phyloP scores from a whole-genome alignment of 2,888 invertebrate species.

The Amphipoea oculea region DNA sequence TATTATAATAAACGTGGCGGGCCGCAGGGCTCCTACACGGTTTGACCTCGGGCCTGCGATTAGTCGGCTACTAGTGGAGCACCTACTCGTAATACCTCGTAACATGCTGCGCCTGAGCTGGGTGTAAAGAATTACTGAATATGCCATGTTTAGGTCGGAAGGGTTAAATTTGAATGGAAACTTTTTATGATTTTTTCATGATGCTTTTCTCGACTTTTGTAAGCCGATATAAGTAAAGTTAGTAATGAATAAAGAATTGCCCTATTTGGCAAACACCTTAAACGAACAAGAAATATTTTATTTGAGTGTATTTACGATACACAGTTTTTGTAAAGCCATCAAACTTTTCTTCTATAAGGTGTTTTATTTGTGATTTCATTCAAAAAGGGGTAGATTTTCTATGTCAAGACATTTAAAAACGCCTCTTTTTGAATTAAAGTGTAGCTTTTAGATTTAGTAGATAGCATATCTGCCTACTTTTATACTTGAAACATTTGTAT shows the following conservation, averaged over 20 bases:
- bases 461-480: not conserved
- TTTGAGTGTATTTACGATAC: not conserved
- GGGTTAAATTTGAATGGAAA: not conserved
- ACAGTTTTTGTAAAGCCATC: not conserved
- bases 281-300: not conserved
- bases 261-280: not conserved
- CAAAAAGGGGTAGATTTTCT: not conserved
- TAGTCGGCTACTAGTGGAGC: conserved; percentile 83
- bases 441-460: not conserved
- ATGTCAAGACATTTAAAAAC: not conserved
- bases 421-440: not conserved
- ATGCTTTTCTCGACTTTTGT: fast-evolving
- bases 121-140: conserved; percentile 69
- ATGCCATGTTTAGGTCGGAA: conserved; percentile 41
- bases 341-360: too few relatives aligned
- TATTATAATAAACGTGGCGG: conserved; percentile 89
- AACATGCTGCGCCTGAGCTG: conserved; percentile 71
- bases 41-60: conserved; percentile 87
- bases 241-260: not conserved
- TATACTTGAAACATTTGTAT: conserved; percentile 6
- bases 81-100: conserved; percentile 78
- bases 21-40: conserved; percentile 84
- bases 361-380: not conserved
- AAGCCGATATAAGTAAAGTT: too few relatives aligned
- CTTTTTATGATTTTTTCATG: too few relatives aligned